phyloP scores from a whole-genome alignment of 2,113 vertebrate species.

The Phalacrocorax pelagicus region DNA sequence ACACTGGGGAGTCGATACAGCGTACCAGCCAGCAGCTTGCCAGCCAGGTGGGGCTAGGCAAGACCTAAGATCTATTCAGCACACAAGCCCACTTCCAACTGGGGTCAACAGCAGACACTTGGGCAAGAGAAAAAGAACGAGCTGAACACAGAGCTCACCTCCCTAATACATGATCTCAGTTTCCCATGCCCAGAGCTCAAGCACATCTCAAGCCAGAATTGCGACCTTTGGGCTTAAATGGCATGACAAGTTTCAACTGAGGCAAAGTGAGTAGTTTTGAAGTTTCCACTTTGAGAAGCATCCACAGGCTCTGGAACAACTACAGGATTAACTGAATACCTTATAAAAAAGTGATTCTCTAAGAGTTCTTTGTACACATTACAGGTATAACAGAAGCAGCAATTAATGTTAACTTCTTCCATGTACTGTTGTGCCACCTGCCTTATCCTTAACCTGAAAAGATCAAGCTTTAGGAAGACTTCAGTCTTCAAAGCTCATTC shows the following conservation, averaged over 20 bases:
- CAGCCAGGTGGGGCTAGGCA: background rate
- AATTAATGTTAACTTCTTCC: background rate
- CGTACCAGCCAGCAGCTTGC: background rate
- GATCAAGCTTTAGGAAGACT: background rate
- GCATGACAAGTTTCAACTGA: background rate
- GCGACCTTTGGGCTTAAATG: background rate
- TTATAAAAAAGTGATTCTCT: fast-evolving
- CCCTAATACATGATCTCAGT: background rate
- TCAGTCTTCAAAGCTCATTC: background rate
- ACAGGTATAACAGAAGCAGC: background rate
- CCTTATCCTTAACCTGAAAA: background rate
- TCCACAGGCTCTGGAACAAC: background rate
- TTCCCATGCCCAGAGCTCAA: background rate
- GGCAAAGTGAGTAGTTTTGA: background rate
- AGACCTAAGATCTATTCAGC: background rate
- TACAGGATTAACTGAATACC: background rate
- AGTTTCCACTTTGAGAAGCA: background rate
- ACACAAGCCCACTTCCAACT: background rate
- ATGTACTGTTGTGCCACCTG: background rate
- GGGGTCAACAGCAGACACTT: background rate
- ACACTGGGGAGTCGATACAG: background rate
- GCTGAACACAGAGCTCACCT: background rate
- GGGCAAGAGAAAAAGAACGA: background rate
- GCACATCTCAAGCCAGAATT: background rate
- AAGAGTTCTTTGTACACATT: background rate